These are phyloP conservation scores for Colinus virginianus DNA, from an alignment of 2,113 vertebrate species.

Conservation along the genomic window DNA sequence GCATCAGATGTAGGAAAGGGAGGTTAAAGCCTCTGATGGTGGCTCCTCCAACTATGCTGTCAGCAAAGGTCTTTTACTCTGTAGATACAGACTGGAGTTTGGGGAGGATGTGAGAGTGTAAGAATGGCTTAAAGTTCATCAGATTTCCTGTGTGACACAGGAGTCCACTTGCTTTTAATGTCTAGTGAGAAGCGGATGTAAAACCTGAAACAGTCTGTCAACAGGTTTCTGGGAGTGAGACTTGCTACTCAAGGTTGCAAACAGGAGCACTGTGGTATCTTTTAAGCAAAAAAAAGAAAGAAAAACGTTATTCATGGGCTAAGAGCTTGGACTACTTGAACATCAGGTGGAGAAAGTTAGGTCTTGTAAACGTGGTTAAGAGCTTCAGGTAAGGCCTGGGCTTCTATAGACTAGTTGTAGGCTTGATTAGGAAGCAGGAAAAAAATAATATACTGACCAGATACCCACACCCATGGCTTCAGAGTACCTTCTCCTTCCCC, in stretches of 20 bases:
- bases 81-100: neutral
- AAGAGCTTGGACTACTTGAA: constrained; percentile 34
- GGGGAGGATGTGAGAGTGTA: constrained; percentile 36
- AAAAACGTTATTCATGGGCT: neutral
- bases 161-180: constrained; percentile 14
- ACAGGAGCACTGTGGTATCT: neutral
- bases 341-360: neutral
- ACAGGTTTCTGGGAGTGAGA: neutral
- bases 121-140: constrained; percentile 24
- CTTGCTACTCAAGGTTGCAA: neutral
- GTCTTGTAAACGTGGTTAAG: constrained; percentile 1
- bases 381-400: neutral
- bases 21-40: neutral
- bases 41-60: neutral
- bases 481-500: neutral
- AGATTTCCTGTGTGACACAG: constrained; percentile 33
- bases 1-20: neutral
- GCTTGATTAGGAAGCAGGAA: neutral
- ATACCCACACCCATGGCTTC: neutral
- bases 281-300: no score
- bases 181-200: constrained; percentile 1
- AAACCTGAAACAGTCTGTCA: neutral
- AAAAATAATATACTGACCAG: neutral
- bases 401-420: neutral
- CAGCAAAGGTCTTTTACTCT: neutral